Evolutionary conservation across 2,113 vertebrate species (phyloP).

Genomic region (Delphinapterus leucas): DNA sequence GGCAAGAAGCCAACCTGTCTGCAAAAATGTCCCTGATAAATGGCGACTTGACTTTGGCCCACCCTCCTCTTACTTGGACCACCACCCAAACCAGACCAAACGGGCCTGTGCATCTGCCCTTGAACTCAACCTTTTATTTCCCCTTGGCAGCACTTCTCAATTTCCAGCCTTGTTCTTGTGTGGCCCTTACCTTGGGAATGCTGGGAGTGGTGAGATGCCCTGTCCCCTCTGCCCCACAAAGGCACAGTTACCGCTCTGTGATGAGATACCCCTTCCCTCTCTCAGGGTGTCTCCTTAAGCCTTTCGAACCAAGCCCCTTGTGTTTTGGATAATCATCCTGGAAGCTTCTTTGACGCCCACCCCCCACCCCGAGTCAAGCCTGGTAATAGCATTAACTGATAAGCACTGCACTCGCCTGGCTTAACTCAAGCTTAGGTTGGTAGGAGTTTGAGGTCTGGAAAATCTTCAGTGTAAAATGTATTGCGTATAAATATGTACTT

Average conservation of each 20-base stretch:
- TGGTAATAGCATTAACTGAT: background rate
- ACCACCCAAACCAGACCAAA: background rate
- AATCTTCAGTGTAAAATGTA: background rate
- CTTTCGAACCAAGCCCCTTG: background rate
- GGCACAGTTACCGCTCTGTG: background rate
- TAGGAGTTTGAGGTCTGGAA: background rate
- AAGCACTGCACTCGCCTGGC: background rate
- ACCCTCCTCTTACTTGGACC: background rate
- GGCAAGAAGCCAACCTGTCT: background rate
- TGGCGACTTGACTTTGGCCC: background rate
- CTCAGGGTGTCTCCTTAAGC: background rate
- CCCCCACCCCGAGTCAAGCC: background rate
- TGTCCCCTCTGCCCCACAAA: background rate
- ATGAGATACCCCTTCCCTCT: background rate
- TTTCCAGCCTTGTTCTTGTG: background rate
- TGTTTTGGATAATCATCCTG: background rate
- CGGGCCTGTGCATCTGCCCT: background rate
- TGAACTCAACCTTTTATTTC: background rate
- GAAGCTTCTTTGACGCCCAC: background rate
- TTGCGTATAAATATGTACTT: slow-evolving; percentile 29
- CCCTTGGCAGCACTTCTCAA: background rate
- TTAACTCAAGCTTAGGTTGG: background rate
- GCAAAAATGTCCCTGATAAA: background rate
- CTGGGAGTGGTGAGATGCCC: background rate
- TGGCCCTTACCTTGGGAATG: background rate